phyloP scores from a whole-genome alignment of 2,113 vertebrate species.

The Melanocharis versteri region DNA sequence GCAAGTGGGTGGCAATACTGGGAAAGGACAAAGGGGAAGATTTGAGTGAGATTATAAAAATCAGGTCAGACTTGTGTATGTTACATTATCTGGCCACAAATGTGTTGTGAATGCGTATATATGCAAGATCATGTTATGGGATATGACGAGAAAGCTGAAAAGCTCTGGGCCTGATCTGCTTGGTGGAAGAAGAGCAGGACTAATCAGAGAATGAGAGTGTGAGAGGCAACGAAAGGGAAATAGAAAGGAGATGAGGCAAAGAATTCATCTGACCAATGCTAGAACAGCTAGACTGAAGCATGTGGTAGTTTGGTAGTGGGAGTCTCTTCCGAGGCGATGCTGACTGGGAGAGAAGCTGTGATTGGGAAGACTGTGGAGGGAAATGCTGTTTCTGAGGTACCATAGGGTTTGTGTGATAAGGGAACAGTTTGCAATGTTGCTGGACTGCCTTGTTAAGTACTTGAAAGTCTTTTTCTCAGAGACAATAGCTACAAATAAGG shows the following conservation, averaged over 20 bases:
- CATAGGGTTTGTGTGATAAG: background rate
- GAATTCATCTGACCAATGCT: background rate
- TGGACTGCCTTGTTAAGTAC: background rate
- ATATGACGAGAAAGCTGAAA: background rate
- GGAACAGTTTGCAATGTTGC: background rate
- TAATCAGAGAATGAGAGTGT: background rate
- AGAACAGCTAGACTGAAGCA: background rate
- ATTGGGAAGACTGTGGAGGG: rapidly evolving
- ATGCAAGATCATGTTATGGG: background rate
- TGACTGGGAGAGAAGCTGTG: background rate
- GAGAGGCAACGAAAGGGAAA: background rate
- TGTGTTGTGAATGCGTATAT: background rate
- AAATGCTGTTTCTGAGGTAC: background rate
- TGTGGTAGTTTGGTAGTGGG: background rate
- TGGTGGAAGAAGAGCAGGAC: background rate
- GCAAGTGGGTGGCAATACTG: background rate
- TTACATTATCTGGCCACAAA: background rate
- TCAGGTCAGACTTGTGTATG: background rate
- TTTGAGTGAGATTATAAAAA: background rate
- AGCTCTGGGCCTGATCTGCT: background rate
- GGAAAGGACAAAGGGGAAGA: background rate
- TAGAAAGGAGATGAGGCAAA: background rate
- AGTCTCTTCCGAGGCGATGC: background rate
- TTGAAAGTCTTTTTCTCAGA: background rate
- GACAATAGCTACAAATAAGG: background rate